Evolutionary conservation across 1,140 invertebrate genomes (phyloP).

Genomic region (Formica selysi): DNA sequence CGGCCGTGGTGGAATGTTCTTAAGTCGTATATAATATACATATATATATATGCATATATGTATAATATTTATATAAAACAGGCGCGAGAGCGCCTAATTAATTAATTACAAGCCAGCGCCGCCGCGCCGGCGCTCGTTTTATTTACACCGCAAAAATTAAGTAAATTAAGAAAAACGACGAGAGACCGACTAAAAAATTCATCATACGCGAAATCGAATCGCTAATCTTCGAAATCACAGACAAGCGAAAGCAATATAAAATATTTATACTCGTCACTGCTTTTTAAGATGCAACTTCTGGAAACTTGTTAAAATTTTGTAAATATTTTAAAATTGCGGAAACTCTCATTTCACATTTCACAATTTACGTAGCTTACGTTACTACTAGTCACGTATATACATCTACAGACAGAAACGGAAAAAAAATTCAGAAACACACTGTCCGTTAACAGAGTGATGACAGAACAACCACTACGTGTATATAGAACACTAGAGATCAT

Average conservation of each 20-base stretch:
- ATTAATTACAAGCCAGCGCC: conserved; percentile 69
- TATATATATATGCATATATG: conserved; percentile 50
- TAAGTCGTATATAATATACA: conserved; percentile 72
- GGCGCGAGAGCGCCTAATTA: conserved; percentile 70
- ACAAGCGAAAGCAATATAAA: too few species aligned
- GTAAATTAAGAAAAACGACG: conserved; percentile 2
- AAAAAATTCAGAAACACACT: background rate
- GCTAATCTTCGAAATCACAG: conserved; percentile 8
- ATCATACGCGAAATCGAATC: conserved; percentile 26
- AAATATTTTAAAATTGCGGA: background rate
- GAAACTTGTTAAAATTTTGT: background rate
- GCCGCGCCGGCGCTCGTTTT: conserved; percentile 24
- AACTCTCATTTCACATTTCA: background rate
- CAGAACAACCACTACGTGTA: background rate
- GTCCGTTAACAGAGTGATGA: background rate
- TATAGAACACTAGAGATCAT: background rate
- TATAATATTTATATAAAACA: conserved; percentile 75
- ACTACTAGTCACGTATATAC: background rate
- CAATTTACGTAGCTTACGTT: background rate
- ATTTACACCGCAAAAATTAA: conserved; percentile 50
- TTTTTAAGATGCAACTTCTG: background rate
- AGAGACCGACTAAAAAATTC: background rate
- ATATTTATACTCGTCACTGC: background rate
- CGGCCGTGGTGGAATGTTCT: conserved; percentile 83
- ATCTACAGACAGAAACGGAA: background rate